A percentile compares a stretch with the other conserved stretches of the same genome.
These are phyloP conservation scores for Potamilus streckersoni DNA, from an alignment of 1,140 invertebrate species.

Conservation along the genomic window DNA sequence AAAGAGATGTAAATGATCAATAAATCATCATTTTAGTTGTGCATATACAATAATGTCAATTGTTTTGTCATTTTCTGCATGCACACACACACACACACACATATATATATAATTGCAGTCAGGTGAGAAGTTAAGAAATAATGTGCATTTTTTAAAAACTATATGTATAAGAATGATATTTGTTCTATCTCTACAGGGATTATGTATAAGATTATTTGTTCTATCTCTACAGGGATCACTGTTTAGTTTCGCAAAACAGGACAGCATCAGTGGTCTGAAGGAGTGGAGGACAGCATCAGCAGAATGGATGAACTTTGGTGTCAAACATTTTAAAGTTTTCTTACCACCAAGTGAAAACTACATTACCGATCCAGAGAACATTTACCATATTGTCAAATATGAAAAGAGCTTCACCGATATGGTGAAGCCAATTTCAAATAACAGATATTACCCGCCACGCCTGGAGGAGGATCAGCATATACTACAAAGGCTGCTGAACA, in stretches of 20 bases:
- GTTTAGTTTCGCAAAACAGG: slow-evolving; percentile 3
- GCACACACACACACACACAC: no score
- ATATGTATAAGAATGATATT: no score
- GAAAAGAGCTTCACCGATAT: slow-evolving; percentile 11
- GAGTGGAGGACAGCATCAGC: slow-evolving; percentile 45
- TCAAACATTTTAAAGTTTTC: slow-evolving; percentile 47
- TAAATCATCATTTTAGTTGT: no score
- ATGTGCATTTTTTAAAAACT: no score
- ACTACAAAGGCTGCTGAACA: slow-evolving; percentile 54
- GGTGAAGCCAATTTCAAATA: slow-evolving; percentile 40
- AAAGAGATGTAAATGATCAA: no score
- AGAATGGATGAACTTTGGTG: slow-evolving; percentile 49
- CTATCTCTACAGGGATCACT: no score
- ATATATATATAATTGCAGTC: no score
- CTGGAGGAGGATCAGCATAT: slow-evolving; percentile 39
- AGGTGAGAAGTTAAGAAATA: no score
- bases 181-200: no score
- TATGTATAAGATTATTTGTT: no score
- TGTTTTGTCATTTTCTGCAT: no score
- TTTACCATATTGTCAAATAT: slow-evolving; percentile 42
- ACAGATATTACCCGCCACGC: slow-evolving; percentile 56
- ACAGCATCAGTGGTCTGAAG: slow-evolving; percentile 52
- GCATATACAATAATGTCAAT: no score
- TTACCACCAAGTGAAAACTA: slow-evolving; percentile 39
- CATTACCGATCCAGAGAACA: slow-evolving; percentile 33